Evolutionary conservation across 2,797 vertebrate genomes (phyloP).

Genomic region (Onychomys leucogaster): DNA sequence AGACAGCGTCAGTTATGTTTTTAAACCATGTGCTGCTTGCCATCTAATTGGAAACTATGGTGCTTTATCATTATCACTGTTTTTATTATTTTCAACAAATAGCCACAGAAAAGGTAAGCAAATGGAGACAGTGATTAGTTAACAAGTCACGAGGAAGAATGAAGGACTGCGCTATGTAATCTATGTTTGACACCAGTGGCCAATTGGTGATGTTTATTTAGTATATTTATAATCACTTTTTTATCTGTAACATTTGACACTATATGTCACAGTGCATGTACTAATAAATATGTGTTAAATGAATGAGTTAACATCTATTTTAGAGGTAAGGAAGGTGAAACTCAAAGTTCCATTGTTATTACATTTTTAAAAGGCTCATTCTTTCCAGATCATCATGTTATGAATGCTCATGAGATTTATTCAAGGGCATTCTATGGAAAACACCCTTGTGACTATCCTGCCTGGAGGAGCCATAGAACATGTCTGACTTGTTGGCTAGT

Average conservation of each 20-base stretch:
- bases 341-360: not conserved
- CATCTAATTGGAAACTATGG: not conserved
- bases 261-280: not conserved
- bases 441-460: not conserved
- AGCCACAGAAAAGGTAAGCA: not conserved
- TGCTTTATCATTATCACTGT: not conserved
- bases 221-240: not conserved
- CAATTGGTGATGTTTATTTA: not conserved
- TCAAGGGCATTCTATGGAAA: not conserved
- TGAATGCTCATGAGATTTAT: not conserved
- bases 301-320: not conserved
- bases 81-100: not conserved
- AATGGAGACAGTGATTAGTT: not conserved
- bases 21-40: not conserved
- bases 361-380: not conserved
- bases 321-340: constrained; percentile 18
- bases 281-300: not conserved
- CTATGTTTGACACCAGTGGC: not conserved
- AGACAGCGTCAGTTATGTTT: not conserved
- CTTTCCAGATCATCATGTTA: not conserved
- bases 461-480: not conserved
- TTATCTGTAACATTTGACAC: not conserved
- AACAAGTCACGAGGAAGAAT: not conserved
- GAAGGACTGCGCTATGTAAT: not conserved
- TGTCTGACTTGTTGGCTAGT: not conserved